phyloP scores from a whole-genome alignment of 2,888 invertebrate species.

The Anoncus sp. region DNA sequence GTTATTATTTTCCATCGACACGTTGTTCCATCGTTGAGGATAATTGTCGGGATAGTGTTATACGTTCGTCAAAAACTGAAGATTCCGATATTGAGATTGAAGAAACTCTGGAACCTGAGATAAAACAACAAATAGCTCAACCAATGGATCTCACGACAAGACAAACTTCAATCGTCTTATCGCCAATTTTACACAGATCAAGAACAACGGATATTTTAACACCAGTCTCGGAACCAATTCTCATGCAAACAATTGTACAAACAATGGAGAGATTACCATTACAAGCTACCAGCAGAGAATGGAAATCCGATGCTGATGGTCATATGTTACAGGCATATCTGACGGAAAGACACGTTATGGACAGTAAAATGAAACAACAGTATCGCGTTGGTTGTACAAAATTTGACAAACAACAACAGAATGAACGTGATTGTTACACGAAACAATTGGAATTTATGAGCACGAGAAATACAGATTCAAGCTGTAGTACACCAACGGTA shows the following conservation, averaged over 20 bases:
- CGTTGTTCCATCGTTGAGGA: slow-evolving; percentile 67
- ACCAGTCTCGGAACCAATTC: slow-evolving; percentile 87
- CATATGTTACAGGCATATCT: slow-evolving; percentile 90
- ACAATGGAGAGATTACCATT: slow-evolving; percentile 87
- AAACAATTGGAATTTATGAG: slow-evolving; percentile 69
- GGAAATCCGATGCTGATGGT: slow-evolving; percentile 84
- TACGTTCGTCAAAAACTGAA: slow-evolving; percentile 72
- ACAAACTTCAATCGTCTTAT: slow-evolving; percentile 64
- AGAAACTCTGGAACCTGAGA: slow-evolving; percentile 65
- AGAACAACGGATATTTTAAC: slow-evolving; percentile 84
- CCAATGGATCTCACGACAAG: slow-evolving; percentile 84
- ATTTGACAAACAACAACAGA: too few relatives aligned
- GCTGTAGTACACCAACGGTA: slow-evolving; percentile 72
- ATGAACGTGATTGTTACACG: slow-evolving; percentile 70
- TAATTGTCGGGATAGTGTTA: slow-evolving; percentile 71
- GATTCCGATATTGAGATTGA: slow-evolving; percentile 71
- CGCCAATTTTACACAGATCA: slow-evolving; percentile 60
- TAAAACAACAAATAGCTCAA: slow-evolving; percentile 61
- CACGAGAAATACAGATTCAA: slow-evolving; percentile 68
- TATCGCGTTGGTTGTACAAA: slow-evolving; percentile 76
- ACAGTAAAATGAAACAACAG: slow-evolving; percentile 88
- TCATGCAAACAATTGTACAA: slow-evolving; percentile 87
- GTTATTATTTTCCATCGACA: slow-evolving; percentile 82
- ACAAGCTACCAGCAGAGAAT: slow-evolving; percentile 84
- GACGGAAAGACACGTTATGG: slow-evolving; percentile 89